A percentile compares a stretch with the other conserved stretches of the same genome.
These are phyloP conservation scores for Henicopernis longicauda DNA, from an alignment of 2,113 vertebrate genomes.

Conservation along the genomic window DNA sequence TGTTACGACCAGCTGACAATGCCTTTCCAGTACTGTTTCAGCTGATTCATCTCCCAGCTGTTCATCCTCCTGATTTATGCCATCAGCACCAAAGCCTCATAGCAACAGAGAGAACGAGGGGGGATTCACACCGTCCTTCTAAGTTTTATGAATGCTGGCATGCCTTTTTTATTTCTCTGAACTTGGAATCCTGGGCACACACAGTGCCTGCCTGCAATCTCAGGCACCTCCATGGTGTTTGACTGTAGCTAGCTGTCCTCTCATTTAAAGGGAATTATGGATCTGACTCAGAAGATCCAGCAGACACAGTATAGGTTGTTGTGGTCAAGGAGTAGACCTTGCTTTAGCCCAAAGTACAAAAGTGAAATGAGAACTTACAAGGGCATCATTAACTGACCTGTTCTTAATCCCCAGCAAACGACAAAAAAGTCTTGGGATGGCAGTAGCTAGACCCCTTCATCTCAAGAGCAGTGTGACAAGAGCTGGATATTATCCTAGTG, in stretches of 20 bases:
- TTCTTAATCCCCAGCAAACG: background rate
- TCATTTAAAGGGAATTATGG: background rate
- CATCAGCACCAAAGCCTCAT: background rate
- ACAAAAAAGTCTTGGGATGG: background rate
- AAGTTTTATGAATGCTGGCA: background rate
- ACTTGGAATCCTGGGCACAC: background rate
- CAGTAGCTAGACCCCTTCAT: background rate
- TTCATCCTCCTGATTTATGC: background rate
- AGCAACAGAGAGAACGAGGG: background rate
- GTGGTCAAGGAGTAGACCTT: background rate
- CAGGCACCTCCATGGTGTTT: background rate
- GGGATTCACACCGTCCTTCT: background rate
- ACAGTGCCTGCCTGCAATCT: background rate
- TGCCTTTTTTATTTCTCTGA: background rate
- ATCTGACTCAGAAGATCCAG: background rate
- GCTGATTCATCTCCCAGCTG: background rate
- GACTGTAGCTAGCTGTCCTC: background rate
- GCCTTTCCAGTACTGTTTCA: background rate
- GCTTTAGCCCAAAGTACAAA: background rate
- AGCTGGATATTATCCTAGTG: background rate
- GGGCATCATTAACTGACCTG: background rate
- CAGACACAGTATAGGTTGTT: background rate
- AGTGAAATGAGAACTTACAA: background rate
- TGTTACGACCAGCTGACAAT: background rate
- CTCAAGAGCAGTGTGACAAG: background rate